Conservation (phyloP, 2,888 invertebrate genomes). For the Brenthis daphne region DNA sequence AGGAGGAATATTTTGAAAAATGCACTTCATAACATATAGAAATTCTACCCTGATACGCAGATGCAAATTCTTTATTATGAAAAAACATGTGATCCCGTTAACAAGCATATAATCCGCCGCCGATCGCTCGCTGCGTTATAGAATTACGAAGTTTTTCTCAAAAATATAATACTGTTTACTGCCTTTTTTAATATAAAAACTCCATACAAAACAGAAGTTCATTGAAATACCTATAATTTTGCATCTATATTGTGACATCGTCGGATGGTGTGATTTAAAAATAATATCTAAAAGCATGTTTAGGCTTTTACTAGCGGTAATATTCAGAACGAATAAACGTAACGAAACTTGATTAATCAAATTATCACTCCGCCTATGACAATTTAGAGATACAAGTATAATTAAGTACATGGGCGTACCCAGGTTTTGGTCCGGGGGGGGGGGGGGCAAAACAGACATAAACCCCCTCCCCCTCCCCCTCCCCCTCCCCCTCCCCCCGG, state of each 20-base stretch:
- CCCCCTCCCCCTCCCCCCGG: no score
- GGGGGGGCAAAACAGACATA: no score
- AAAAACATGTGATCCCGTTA: slow-evolving; percentile 46
- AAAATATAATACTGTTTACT: slow-evolving; percentile 40
- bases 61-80: slow-evolving; percentile 28
- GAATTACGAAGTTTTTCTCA: slow-evolving; percentile 45
- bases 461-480: no score
- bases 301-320: background rate
- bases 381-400: background rate
- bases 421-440: no score
- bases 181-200: slow-evolving; percentile 19
- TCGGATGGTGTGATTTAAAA: background rate
- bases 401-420: no score
- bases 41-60: background rate
- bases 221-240: no score
- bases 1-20: no score
- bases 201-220: background rate
- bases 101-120: slow-evolving; percentile 50
- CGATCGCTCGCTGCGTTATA: slow-evolving; percentile 43
- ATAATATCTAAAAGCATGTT: background rate
- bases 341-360: background rate
- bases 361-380: background rate
- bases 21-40: background rate
- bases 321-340: background rate
- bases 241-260: no score